These are phyloP conservation scores for Gila orcuttii DNA, from an alignment of 2,113 vertebrate genomes.

Conservation along the genomic window DNA sequence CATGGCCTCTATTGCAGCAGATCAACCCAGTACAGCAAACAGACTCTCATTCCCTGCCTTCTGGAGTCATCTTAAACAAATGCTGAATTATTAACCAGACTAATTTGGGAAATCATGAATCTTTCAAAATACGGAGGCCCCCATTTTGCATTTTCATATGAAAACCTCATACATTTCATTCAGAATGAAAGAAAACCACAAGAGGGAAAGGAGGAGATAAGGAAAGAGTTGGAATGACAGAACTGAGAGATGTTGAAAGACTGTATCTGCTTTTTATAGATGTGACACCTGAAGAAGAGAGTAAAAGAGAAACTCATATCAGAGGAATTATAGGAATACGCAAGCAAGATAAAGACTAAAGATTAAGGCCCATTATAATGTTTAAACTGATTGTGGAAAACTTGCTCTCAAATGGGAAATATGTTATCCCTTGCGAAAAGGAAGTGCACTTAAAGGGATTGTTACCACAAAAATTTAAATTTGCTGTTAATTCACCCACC, in stretches of 20 bases:
- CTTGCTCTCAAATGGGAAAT: neutral
- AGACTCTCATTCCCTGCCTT: slow-evolving; percentile 11
- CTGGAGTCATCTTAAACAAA: slow-evolving; percentile 32
- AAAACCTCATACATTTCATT: slow-evolving; percentile 31
- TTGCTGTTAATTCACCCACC: no score
- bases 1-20: slow-evolving; percentile 15
- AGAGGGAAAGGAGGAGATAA: neutral
- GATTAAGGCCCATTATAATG: neutral
- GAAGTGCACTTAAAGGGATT: no score
- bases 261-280: neutral
- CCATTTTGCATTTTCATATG: slow-evolving; percentile 15
- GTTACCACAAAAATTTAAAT: no score
- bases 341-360: neutral
- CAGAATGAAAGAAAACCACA: slow-evolving; percentile 18
- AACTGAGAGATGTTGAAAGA: slow-evolving; percentile 4
- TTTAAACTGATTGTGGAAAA: neutral
- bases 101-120: slow-evolving; percentile 44
- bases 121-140: slow-evolving; percentile 37
- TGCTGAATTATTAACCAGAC: slow-evolving; percentile 47
- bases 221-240: neutral
- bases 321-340: neutral
- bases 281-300: neutral
- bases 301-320: neutral
- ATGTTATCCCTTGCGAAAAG: no score
- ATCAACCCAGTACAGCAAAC: neutral